Percentiles rank a stretch among this genome's conserved stretches.
Evolutionary conservation across 2,797 vertebrate genomes (phyloP).

Genomic region (Pantherophis vulpinus): DNA sequence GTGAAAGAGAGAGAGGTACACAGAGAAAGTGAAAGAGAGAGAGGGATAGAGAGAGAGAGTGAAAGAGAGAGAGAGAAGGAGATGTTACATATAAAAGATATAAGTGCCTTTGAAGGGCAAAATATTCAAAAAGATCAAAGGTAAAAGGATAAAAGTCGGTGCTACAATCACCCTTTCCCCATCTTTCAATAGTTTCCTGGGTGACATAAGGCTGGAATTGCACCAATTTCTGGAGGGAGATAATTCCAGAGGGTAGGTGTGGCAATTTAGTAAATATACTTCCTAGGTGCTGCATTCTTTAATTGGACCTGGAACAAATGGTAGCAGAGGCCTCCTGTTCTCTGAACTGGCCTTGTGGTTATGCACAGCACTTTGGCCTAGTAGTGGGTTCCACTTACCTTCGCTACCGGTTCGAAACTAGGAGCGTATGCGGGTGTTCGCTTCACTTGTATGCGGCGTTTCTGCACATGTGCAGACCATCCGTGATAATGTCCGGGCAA

Average conservation of each 20-base stretch:
- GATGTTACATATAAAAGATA: background rate
- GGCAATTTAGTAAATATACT: background rate
- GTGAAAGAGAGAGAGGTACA: background rate
- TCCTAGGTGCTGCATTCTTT: background rate
- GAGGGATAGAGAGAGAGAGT: background rate
- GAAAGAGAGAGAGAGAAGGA: background rate
- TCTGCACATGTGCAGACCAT: no score
- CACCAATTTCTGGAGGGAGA: background rate
- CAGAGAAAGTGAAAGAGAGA: background rate
- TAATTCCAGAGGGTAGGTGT: background rate
- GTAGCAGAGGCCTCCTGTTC: background rate
- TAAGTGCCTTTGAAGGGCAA: background rate
- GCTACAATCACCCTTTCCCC: background rate
- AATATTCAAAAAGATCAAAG: background rate
- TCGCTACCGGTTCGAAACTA: no score
- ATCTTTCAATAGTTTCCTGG: background rate
- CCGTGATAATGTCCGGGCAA: no score
- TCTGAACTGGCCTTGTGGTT: slow-evolving; percentile 13
- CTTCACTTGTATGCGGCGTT: no score
- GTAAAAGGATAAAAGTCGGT: background rate
- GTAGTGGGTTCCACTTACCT: no score
- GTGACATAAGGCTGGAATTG: background rate
- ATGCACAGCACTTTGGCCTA: slow-evolving; percentile 18
- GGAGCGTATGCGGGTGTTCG: no score
- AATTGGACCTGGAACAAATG: background rate